These are phyloP conservation scores for Acanthisitta chloris DNA, from an alignment of 2,113 vertebrate genomes.

Conservation along the genomic window DNA sequence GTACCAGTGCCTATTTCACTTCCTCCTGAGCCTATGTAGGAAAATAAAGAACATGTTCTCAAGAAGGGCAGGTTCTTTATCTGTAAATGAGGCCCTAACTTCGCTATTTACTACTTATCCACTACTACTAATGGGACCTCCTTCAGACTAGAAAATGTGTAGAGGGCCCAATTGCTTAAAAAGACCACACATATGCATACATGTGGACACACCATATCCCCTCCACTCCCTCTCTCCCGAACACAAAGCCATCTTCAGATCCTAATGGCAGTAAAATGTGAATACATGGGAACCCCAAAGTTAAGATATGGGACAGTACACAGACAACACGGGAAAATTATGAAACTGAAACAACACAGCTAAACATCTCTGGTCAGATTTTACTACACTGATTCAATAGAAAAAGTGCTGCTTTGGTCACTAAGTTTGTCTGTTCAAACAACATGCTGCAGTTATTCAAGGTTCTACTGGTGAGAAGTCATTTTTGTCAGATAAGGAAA, in stretches of 20 bases:
- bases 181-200: not conserved
- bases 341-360: not conserved
- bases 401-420: not conserved
- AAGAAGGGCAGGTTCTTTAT: not conserved
- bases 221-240: not conserved
- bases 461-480: not conserved
- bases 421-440: not conserved
- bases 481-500: not conserved
- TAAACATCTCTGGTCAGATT: not conserved
- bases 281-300: not conserved
- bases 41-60: not conserved
- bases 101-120: not conserved
- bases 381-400: not conserved
- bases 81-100: not conserved
- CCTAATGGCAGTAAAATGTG: not conserved
- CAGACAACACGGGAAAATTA: not conserved
- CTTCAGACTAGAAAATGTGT: not conserved
- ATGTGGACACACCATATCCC: no score
- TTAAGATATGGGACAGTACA: not conserved
- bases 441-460: not conserved
- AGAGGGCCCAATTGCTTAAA: not conserved
- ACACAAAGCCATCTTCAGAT: not conserved
- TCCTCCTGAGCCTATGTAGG: not conserved
- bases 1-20: not conserved
- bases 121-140: not conserved